Evolutionary conservation across 2,113 vertebrate species (phyloP).

Genomic region (Bubo scandiacus): DNA sequence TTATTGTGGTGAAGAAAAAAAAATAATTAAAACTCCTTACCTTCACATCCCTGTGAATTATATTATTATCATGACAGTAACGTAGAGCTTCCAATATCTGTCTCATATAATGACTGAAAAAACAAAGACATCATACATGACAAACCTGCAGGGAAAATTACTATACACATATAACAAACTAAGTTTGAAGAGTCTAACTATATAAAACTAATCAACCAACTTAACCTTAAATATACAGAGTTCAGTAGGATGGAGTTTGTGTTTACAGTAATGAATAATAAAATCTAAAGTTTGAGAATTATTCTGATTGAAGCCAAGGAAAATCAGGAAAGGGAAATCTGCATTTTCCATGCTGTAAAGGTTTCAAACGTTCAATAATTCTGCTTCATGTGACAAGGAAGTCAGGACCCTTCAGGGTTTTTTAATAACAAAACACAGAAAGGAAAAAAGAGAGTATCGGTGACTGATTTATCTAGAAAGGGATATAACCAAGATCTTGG

Average conservation of each 20-base stretch:
- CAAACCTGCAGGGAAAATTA: neutral
- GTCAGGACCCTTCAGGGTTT: neutral
- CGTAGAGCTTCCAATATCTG: conserved; percentile 97
- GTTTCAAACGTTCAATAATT: neutral
- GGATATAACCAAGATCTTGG: neutral
- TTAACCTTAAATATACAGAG: neutral
- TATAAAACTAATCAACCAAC: neutral
- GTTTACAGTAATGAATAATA: neutral
- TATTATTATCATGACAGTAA: conserved; percentile 99
- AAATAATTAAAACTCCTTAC: conserved; percentile 70
- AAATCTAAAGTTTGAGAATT: neutral
- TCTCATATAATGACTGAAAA: conserved; percentile 96
- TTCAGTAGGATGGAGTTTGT: neutral
- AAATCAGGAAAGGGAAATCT: neutral
- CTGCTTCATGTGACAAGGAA: neutral
- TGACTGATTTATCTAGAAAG: neutral
- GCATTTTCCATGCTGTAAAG: neutral
- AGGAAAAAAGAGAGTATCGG: neutral
- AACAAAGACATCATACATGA: conserved; percentile 54
- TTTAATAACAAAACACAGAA: neutral
- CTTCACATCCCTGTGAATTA: conserved; percentile 99
- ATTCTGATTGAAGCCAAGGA: neutral
- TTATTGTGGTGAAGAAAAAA: neutral
- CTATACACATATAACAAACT: neutral
- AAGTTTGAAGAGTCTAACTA: neutral